These are phyloP conservation scores for Sebastes oblongus DNA, from an alignment of 2,797 vertebrate genomes.

Conservation along the genomic window DNA sequence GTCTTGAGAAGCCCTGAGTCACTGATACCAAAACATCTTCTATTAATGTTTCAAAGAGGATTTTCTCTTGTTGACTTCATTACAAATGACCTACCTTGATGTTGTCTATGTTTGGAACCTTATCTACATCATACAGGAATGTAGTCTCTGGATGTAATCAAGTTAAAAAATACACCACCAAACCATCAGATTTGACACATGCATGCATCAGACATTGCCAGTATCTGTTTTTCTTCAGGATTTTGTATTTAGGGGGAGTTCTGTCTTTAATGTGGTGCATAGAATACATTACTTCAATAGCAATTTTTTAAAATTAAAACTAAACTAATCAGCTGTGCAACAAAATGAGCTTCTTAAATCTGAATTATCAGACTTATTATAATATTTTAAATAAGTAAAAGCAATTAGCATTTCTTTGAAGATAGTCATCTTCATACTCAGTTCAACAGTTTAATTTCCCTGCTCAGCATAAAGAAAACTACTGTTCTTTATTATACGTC, in stretches of 20 bases:
- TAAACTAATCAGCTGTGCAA: constrained; percentile 34
- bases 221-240: background rate
- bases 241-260: background rate
- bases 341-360: constrained; percentile 38
- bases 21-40: background rate
- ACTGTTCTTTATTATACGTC: constrained; percentile 29
- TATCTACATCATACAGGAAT: background rate
- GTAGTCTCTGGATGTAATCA: background rate
- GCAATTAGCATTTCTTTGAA: constrained; percentile 71
- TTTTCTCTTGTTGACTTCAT: background rate
- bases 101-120: background rate
- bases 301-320: background rate
- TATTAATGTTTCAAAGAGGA: background rate
- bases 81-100: background rate
- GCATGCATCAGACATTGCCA: background rate
- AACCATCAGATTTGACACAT: background rate
- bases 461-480: constrained; percentile 56
- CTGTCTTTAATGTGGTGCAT: background rate
- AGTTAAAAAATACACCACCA: background rate
- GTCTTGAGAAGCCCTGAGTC: background rate
- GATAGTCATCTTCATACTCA: constrained; percentile 42
- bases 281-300: constrained; percentile 2
- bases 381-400: constrained; percentile 70
- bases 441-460: constrained; percentile 41
- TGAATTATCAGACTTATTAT: constrained; percentile 56